Evolutionary conservation across 2,797 vertebrate species (phyloP).

Genomic region (Petrocephalus schoutedeni): DNA sequence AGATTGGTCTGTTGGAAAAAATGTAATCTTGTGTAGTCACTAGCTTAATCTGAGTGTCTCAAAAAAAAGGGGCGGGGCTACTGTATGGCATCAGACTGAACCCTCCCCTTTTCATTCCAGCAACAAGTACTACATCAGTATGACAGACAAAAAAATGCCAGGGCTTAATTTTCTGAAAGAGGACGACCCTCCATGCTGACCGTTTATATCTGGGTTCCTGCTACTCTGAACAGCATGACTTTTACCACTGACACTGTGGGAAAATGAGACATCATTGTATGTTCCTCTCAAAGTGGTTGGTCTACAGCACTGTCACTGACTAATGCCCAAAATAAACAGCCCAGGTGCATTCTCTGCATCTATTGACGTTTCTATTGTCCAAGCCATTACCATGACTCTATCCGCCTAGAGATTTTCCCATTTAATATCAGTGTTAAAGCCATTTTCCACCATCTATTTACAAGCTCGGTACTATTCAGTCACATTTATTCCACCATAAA

Average conservation of each 20-base stretch:
- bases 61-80: not conserved
- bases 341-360: not conserved
- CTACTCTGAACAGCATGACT: not conserved
- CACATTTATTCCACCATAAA: not conserved
- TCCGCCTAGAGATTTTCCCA: not conserved
- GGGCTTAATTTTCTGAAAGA: too few relatives aligned
- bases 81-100: not conserved
- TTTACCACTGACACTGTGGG: not conserved
- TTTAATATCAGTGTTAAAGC: not conserved
- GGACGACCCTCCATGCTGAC: not conserved
- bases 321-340: not conserved
- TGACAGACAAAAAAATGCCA: not conserved
- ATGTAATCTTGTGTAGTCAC: not conserved
- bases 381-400: not conserved
- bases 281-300: not conserved
- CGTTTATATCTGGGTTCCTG: not conserved
- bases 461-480: not conserved
- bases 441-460: not conserved
- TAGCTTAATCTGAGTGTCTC: not conserved
- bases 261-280: not conserved
- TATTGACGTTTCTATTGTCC: slow-evolving; percentile 20
- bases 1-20: not conserved
- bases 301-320: not conserved
- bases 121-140: not conserved
- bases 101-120: not conserved